phyloP scores from a whole-genome alignment of 2,797 vertebrate species.

The Helicolenus hilgendorfi region DNA sequence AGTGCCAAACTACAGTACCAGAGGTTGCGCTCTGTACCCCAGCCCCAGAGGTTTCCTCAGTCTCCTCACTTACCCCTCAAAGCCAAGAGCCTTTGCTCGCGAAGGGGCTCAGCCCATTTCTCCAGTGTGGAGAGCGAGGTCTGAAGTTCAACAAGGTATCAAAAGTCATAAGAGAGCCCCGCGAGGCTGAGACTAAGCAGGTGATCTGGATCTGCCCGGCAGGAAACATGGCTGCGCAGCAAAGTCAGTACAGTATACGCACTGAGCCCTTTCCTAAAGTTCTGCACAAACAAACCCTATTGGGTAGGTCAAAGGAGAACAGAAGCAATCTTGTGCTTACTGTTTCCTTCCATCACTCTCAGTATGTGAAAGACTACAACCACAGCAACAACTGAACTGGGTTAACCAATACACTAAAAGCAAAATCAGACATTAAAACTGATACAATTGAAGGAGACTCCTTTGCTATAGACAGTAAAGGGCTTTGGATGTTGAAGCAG shows the following conservation, averaged over 20 bases:
- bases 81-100: constrained; percentile 94
- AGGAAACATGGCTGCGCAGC: constrained; percentile 54
- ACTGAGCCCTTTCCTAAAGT: constrained; percentile 74
- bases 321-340: constrained; percentile 40
- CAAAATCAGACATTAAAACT: constrained; percentile 50
- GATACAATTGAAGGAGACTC: constrained; percentile 53
- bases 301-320: constrained; percentile 59
- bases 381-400: constrained; percentile 59
- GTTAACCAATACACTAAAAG: constrained; percentile 42
- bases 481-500: constrained; percentile 76
- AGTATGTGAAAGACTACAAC: constrained; percentile 74
- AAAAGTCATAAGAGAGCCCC: constrained; percentile 40
- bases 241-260: constrained; percentile 52
- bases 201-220: constrained; percentile 53
- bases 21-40: constrained; percentile 90
- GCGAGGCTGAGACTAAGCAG: constrained; percentile 16
- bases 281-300: constrained; percentile 83
- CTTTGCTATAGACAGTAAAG: constrained; percentile 74
- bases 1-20: constrained; percentile 95
- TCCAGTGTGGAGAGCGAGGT: constrained; percentile 97
- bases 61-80: constrained; percentile 92
- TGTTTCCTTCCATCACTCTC: constrained; percentile 59
- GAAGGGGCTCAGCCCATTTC: constrained; percentile 94
- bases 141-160: constrained; percentile 82
- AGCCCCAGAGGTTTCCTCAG: constrained; percentile 90